A percentile compares a stretch with the other conserved stretches of the same genome.
phyloP scores from a whole-genome alignment of 2,113 vertebrate genomes.

The Tachysurus vachellii region DNA sequence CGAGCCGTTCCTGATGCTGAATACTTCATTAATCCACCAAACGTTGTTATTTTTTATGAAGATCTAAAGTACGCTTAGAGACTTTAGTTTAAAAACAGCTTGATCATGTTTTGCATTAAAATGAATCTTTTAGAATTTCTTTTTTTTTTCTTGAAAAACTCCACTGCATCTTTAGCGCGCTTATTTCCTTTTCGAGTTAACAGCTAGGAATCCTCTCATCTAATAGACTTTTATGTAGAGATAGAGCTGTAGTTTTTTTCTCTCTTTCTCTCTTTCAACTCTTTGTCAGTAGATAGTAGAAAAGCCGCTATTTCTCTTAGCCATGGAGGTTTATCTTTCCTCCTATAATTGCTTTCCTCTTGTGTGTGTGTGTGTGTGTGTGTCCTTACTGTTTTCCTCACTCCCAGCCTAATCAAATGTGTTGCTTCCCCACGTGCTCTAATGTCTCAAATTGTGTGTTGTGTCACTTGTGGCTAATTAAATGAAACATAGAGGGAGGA shows the following conservation, averaged over 20 bases:
- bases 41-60: not conserved
- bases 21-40: slow-evolving; percentile 1
- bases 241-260: not conserved
- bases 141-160: slow-evolving; percentile 55
- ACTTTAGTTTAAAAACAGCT: not conserved
- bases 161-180: slow-evolving; percentile 67
- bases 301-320: not conserved
- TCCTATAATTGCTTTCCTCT: slow-evolving; percentile 34
- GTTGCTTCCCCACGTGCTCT: slow-evolving; percentile 8
- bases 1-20: slow-evolving; percentile 15
- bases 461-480: slow-evolving; percentile 38
- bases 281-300: slow-evolving; percentile 1
- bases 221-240: not conserved
- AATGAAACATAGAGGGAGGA: slow-evolving; percentile 30
- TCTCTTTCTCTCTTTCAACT: not conserved
- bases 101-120: not conserved
- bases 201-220: not conserved
- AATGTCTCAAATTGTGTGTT: slow-evolving; percentile 26
- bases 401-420: slow-evolving; percentile 23
- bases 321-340: slow-evolving; percentile 5
- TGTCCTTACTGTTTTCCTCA: slow-evolving; percentile 1
- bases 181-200: slow-evolving; percentile 23
- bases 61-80: not conserved
- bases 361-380: not conserved
- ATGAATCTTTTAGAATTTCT: not conserved